Evolutionary conservation across 2,113 vertebrate species (phyloP), one percentile per base, ranked within the genome.

Genomic region (Zapornia atra): DNA sequence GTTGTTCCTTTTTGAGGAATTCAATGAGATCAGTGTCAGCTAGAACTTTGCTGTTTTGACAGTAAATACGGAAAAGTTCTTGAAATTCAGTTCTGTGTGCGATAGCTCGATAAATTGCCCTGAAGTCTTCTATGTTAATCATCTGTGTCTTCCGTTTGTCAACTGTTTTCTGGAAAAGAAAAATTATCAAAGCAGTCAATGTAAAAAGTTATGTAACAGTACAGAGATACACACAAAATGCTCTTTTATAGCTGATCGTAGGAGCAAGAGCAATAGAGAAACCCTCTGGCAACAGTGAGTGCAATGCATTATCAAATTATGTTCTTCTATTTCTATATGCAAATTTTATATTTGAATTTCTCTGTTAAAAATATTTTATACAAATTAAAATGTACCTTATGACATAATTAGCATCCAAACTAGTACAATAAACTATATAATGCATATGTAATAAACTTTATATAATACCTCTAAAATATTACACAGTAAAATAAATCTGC

Each of bases 111-210:
- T 98, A 98, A 92, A 98, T 91, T 54, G 94, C 44, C 86, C 69
- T 97, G 85, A 98, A 98, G 59, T 98, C 98, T 5, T 98, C 98
- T 29, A 98, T 96, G 76, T 89, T 97, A 79, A 98, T 98, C 5
- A 2, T 9, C 20, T 92, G 91, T 88, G 28, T 15, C 10, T 78
- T 69, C 6, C 34, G 73, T 59, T 90, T 97, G 94, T 98, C 98
- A 71, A 94, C 3, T 33, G 86, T 94, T 98, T 98, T 97, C 97
- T 97, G 77, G 48, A 86, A 84, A 75, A 87, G 36, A 42, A 71
- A 16, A 17, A 94, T 26, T 46, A 20, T 0, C 3, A 29, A 33
- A 21, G 5, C 12, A 25, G 5, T 78, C 13, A 79, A 16, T 34
- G 9, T 48, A 48, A 8, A 71, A 53, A 59, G 18, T 15, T 31